Evolutionary conservation across 2,888 invertebrate species (phyloP), one percentile per base, ranked within the genome.

Genomic region (Maniola hyperantus): DNA sequence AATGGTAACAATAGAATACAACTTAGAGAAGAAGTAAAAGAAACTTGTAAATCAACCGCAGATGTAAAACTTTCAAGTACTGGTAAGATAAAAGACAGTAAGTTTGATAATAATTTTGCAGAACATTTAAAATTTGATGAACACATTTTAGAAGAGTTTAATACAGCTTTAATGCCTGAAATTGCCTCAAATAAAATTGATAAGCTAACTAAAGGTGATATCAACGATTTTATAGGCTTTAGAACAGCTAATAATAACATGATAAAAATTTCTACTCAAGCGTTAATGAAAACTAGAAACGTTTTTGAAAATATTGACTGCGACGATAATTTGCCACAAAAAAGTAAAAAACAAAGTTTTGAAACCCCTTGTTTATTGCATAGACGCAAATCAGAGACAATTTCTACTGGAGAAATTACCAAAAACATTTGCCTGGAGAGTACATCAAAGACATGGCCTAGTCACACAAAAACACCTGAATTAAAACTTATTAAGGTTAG

Each of bases 241-340:
- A 77, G 79, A 74, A 86, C 88, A 2, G 90, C 88, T 10, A 84
- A 77, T 72, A 88, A 91, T 54, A 88, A 85, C 74, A 68, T 74
- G 8, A 82, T 91, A 33, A 65, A 71, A 15, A 78, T 90, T 68
- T 85, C 87, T 0, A 76, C 82, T 44, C 66, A 76, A 61, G 81
- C 83, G 2, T 15, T 82, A 8, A 65, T 66, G n/a, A 83, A 75
- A 72, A 79, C 80, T 13, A 82, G 77, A 73, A 75, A 76, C 11
- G 65, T 87, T 44, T 82, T 87, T 69, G 72, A 79, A 53, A 75
- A 81, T 69, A 72, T 72, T 50, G 60, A 69, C 6, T 63, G 44
- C 51, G 58, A 66, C 2, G 13, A 46, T 13, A 26, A 10, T 64
- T 0, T 53, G 8, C 8, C 6, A 8, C 44, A 26, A 10, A 50